A percentile compares a stretch with the other conserved stretches of the same genome.
Evolutionary conservation across 2,888 invertebrate genomes (phyloP).

Genomic region (Sthenelais limicola): DNA sequence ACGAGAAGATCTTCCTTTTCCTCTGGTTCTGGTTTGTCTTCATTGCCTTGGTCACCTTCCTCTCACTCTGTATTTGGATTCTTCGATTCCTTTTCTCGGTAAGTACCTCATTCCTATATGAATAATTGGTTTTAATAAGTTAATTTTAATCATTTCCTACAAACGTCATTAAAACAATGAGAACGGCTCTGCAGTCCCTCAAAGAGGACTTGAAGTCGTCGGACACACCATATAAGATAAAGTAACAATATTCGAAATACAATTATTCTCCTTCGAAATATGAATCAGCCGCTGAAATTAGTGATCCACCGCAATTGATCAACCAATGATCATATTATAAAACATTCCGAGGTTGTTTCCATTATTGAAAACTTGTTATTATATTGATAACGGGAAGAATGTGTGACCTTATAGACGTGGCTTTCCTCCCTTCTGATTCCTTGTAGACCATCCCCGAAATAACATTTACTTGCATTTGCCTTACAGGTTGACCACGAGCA

Average conservation of each 20-base stretch:
- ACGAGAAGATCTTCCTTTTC: constrained; percentile 72
- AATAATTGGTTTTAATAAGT: not conserved
- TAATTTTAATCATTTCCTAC: constrained; percentile 39
- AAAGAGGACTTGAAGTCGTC: too few species aligned
- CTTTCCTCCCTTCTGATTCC: not conserved
- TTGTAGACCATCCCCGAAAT: too few species aligned
- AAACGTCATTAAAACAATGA: too few species aligned
- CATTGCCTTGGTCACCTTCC: constrained; percentile 70
- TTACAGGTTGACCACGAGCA: constrained; percentile 23
- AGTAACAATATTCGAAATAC: constrained; percentile 14
- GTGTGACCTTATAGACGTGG: not conserved
- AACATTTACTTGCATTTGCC: too few species aligned
- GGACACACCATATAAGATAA: constrained; percentile 53
- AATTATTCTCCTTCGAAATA: not conserved
- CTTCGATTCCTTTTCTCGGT: constrained; percentile 48
- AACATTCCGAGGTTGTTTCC: too few species aligned
- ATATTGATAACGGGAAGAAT: too few species aligned
- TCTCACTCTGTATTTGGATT: constrained; percentile 73
- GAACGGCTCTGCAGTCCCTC: too few species aligned
- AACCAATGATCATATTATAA: too few species aligned
- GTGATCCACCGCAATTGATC: too few species aligned
- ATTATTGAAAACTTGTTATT: too few species aligned
- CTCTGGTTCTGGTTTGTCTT: constrained; percentile 75
- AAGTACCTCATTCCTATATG: constrained; percentile 30
- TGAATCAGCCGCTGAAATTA: too few species aligned